Conservation (phyloP, 1,140 invertebrate species). For the Zaprionus gabonicus region DNA sequence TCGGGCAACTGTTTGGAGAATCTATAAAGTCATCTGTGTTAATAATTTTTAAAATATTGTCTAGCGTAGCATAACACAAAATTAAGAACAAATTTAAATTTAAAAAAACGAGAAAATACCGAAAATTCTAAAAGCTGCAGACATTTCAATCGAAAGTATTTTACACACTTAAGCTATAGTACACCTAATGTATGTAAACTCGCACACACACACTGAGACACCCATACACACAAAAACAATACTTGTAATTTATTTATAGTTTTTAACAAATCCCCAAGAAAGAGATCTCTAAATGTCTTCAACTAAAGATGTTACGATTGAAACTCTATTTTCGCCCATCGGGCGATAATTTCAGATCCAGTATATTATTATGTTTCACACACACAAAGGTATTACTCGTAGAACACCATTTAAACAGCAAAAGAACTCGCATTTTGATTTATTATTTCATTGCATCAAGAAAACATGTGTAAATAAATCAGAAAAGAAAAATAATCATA, state of each 20-base stretch:
- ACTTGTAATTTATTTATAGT: constrained; percentile 35
- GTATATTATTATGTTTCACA: neutral
- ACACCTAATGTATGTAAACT: constrained; percentile 47
- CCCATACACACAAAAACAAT: constrained; percentile 36
- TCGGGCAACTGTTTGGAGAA: constrained; percentile 71
- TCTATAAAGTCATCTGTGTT: constrained; percentile 84
- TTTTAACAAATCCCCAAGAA: constrained; percentile 29
- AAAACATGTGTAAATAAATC: constrained; percentile 66
- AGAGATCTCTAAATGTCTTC: constrained; percentile 30
- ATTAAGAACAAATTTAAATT: constrained; percentile 48
- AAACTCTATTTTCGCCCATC: neutral
- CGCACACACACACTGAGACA: constrained; percentile 37
- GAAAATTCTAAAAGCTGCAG: constrained; percentile 36
- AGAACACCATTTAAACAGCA: neutral
- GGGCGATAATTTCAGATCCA: neutral
- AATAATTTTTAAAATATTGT: constrained; percentile 84
- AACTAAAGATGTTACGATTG: constrained; percentile 1
- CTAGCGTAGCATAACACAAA: constrained; percentile 73
- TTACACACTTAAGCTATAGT: constrained; percentile 62
- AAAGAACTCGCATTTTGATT: constrained; percentile 8
- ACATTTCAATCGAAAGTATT: constrained; percentile 38
- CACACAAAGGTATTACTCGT: neutral
- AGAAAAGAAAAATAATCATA: constrained; percentile 54
- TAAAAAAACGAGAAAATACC: constrained; percentile 11
- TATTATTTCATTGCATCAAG: constrained; percentile 5